Evolutionary conservation across 2,113 vertebrate genomes (phyloP).

Genomic region (Leucopternis melanops): DNA sequence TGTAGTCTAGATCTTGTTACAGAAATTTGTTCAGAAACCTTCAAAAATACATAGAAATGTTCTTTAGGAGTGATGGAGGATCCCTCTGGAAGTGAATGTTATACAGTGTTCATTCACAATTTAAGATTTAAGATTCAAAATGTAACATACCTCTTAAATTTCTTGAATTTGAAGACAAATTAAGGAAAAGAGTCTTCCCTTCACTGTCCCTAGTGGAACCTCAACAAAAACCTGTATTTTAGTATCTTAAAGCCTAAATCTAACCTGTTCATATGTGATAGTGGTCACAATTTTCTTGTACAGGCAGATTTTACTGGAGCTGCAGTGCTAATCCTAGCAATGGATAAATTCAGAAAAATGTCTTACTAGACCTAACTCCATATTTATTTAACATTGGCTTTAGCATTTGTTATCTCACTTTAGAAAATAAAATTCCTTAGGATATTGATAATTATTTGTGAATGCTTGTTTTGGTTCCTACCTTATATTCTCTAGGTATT

Average conservation of each 20-base stretch:
- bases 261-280: background rate
- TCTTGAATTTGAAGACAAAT: background rate
- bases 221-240: background rate
- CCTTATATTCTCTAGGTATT: background rate
- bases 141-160: background rate
- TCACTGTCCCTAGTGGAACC: background rate
- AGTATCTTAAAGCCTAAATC: background rate
- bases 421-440: background rate
- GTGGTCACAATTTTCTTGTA: background rate
- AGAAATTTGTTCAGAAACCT: background rate
- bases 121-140: background rate
- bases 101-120: background rate
- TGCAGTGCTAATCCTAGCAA: background rate
- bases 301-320: background rate
- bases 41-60: background rate
- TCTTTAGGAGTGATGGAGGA: background rate
- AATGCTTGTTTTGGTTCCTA: background rate
- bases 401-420: background rate
- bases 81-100: background rate
- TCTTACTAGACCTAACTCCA: background rate
- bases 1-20: background rate
- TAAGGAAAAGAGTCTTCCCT: background rate
- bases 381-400: background rate
- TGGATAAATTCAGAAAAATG: background rate
- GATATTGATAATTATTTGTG: background rate